phyloP scores from a whole-genome alignment of 2,797 vertebrate genomes.

The Falco berigora region DNA sequence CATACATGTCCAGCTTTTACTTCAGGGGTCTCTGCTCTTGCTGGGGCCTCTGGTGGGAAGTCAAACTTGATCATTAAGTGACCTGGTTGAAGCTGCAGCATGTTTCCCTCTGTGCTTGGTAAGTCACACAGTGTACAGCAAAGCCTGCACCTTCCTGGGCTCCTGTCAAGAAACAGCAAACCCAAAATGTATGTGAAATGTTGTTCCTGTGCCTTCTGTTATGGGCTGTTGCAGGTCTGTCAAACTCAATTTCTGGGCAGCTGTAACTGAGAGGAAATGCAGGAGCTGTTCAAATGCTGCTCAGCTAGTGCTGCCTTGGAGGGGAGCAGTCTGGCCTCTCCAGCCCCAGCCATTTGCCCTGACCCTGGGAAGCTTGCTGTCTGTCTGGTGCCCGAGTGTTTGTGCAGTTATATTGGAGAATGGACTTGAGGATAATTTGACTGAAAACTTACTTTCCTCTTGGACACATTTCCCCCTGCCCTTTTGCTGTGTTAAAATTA shows the following conservation, averaged over 20 bases:
- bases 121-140: background rate
- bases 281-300: background rate
- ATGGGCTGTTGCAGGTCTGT: background rate
- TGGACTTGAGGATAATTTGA: background rate
- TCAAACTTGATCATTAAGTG: background rate
- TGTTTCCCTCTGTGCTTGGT: background rate
- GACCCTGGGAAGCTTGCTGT: background rate
- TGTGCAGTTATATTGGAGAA: rapidly evolving
- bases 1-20: background rate
- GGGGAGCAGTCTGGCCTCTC: background rate
- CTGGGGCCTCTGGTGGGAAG: background rate
- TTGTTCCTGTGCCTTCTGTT: background rate
- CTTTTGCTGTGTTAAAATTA: background rate
- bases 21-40: background rate
- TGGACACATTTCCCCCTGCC: rapidly evolving
- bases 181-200: background rate
- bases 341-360: background rate
- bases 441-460: background rate
- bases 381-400: background rate
- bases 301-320: background rate
- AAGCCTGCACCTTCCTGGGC: background rate
- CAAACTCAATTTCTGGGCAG: background rate
- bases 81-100: background rate
- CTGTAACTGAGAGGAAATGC: background rate
- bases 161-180: background rate